Evolutionary conservation across 2,888 invertebrate species (phyloP).

Genomic region (Volucella inanis): DNA sequence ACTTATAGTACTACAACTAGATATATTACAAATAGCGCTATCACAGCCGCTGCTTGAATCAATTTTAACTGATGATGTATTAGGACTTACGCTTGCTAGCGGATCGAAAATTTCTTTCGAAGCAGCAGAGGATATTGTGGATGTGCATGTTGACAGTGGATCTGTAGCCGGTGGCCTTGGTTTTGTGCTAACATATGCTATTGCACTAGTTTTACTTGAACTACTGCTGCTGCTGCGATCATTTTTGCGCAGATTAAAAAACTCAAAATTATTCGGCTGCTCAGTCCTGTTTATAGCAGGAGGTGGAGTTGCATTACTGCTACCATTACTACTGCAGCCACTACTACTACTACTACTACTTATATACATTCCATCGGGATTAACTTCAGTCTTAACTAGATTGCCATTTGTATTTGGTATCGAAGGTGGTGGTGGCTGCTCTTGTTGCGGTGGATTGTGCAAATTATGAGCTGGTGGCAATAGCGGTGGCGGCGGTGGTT

Average conservation of each 20-base stretch:
- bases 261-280: conserved; percentile 18
- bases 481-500: conserved; percentile 39
- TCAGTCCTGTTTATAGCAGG: background rate
- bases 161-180: conserved; percentile 17
- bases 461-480: conserved; percentile 36
- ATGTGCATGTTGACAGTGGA: conserved; percentile 65
- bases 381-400: conserved; percentile 74
- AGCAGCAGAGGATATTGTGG: conserved; percentile 55
- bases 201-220: conserved; percentile 16
- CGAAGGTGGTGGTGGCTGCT: conserved; percentile 35
- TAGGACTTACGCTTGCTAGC: background rate
- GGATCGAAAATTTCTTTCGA: conserved; percentile 16
- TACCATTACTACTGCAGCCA: conserved; percentile 67
- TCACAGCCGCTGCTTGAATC: conserved; percentile 45
- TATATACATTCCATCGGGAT: conserved; percentile 70
- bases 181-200: conserved; percentile 31
- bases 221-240: conserved; percentile 4
- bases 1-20: conserved; percentile 7
- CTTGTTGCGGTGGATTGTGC: conserved; percentile 37
- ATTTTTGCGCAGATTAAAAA: conserved; percentile 22
- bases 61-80: conserved; percentile 28
- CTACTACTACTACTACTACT: conserved; percentile 68
- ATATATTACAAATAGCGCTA: conserved; percentile 22
- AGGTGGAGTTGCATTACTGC: conserved; percentile 59
- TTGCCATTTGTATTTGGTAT: conserved; percentile 32